Base-by-base conservation (phyloP, 1,140 invertebrate species). In the Hyposmocoma kahamanoa region DNA sequence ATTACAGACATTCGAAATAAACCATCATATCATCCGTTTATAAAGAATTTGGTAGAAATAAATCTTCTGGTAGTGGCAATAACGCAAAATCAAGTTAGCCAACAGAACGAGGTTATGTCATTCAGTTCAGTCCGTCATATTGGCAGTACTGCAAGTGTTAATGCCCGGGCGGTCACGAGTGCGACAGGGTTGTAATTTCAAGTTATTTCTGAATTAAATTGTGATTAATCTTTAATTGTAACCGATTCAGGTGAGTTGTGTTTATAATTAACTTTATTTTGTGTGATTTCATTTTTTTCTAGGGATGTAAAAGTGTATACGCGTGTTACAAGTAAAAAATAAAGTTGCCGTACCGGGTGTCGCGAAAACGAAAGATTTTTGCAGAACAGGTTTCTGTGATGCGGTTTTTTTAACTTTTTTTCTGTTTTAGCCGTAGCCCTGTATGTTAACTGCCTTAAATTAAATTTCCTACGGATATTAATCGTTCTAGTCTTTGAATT, bases 141-240 rank as follows among this genome's bases (percentile, higher is more conserved):
- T 81, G 77, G 71, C 53, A 63, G 63, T 61, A 72, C 59, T 75
- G 72, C 46, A 46, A 67, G 70, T 79, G 72, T 50, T 74, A 74
- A 74, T 75, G 72, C 67, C 68, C 70, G 72, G 59, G 66, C 45
- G 62, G 72, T 76, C 76, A 80, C 76, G 73, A 80, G 71, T 76
- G 68, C 52, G 59, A 53, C 56, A 52, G 44, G 42, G 34, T 69
- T 58, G 56, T 53, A 67, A 54, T 67, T 74, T 70, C 24, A 64
- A 67, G 69, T 50, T 56, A n/a, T n/a, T 47, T 43, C 44, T 67
- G 64, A 67, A 67, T 62, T 67, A 50, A 67, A 63, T 69, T 59
- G 67, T 57, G 57, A 59, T 62, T 64, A 67, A 57, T 54, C 52
- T 62, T 65, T 69, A 59, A 50, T 45, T 53, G 50, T 61, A 60